Evolutionary conservation across 2,113 vertebrate species (phyloP).

Genomic region (Pyxicephalus adspersus): DNA sequence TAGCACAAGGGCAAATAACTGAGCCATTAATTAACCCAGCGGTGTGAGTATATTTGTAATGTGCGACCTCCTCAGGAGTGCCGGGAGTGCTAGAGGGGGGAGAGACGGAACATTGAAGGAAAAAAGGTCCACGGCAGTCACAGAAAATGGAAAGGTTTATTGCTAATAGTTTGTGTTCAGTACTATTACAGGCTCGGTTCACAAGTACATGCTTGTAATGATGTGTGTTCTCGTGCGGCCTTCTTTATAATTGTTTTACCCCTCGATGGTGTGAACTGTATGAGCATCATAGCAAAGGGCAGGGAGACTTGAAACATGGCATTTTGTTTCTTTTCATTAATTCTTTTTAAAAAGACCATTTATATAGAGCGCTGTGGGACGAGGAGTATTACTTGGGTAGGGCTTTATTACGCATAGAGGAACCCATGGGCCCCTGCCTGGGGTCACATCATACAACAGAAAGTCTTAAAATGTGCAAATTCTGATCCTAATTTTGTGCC

Average conservation of each 20-base stretch:
- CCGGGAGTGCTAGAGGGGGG: constrained; percentile 13
- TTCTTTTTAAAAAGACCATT: no score
- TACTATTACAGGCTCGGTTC: not conserved
- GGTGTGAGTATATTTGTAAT: not conserved
- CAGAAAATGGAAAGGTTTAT: not conserved
- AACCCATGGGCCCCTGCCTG: no score
- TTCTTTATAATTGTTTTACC: not conserved
- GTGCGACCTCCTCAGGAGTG: not conserved
- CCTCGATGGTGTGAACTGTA: not conserved
- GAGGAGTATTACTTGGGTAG: no score
- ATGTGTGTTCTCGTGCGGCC: not conserved
- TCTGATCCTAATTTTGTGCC: no score
- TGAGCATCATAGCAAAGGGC: not conserved
- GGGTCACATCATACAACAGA: no score
- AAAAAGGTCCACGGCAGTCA: not conserved
- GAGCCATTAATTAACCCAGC: constrained; percentile 11
- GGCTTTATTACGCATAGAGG: no score
- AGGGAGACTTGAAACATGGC: no score
- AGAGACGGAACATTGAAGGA: not conserved
- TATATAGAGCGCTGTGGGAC: no score
- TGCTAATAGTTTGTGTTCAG: not conserved
- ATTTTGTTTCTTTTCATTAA: no score
- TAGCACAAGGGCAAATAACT: not conserved
- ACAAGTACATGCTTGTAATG: not conserved
- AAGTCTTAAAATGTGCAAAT: no score